Base-by-base conservation (phyloP, 1,140 invertebrate genomes). In the Caenorhabditis tropicalis region DNA sequence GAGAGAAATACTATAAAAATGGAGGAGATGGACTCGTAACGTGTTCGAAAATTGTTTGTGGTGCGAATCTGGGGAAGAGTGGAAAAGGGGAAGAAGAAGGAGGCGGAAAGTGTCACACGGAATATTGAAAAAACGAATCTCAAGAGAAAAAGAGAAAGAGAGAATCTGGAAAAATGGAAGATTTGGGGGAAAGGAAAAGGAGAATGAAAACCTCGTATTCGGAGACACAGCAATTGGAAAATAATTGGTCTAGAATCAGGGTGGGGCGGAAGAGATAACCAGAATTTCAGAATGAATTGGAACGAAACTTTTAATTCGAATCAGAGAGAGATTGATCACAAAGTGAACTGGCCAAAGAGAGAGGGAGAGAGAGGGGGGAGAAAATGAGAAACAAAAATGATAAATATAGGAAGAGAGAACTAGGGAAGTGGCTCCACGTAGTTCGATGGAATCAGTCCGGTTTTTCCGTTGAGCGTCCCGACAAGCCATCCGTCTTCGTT, bases 401-500 rank as follows among this genome's bases (percentile, higher is more conserved):
- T 19, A 4, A 1, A 65, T 9, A 33, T 19, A 16, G 12, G 5
- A 43, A 74, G 3, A 39, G n/a, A 2, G 24, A 19, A 24, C 29
- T 58, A 84, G 2, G 83, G 83, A 65, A 93, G 88, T 86, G 89
- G 94, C 93, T 98, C 96, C 19, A 98, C 96, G 92, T 99, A 98
- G 92, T 98, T 99, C 92, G 96, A 95, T 80, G 97, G 97, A 91
- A 99, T 95, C 53, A 99, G 93, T 53, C 97, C 97, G 43, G 94
- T 95, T 92, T 95, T 95, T 65, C 97, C 97, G 92, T 97, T 96
- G 83, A 98, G 92, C 29, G 95, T 95, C 79, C 97, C 97, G 92
- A 98, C 95, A 86, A 99, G 92, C 97, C 97, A 99, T 74, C 97
- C 96, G 7, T 96, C 96, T 92, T 98, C 97, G 87, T 94, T 94